Evolutionary conservation across 2,113 vertebrate genomes (phyloP).

Genomic region (Oreotragus oreotragus): DNA sequence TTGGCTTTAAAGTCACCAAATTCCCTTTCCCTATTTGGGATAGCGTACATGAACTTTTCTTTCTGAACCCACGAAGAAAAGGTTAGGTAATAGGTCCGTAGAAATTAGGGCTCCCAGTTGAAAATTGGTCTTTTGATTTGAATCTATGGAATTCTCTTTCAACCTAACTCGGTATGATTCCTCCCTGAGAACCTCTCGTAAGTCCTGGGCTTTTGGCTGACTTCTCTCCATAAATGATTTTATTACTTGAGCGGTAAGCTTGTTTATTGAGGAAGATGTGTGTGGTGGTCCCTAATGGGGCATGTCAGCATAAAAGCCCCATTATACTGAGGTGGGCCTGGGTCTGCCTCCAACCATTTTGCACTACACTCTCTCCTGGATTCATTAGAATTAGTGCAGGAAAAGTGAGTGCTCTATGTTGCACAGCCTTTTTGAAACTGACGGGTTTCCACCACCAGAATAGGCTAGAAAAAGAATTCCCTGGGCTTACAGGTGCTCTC

Average conservation of each 20-base stretch:
- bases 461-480: not conserved
- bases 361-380: not conserved
- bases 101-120: not conserved
- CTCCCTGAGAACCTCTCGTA: not conserved
- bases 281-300: conserved; percentile 33
- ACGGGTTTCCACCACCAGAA: not conserved
- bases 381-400: conserved; percentile 51
- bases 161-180: not conserved
- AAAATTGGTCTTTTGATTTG: not conserved
- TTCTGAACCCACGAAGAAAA: not conserved
- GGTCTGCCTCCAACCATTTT: conserved; percentile 5
- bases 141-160: not conserved
- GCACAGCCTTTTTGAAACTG: not conserved
- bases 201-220: not conserved
- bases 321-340: not conserved
- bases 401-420: not conserved
- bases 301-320: not conserved
- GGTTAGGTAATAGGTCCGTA: not conserved
- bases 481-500: not conserved
- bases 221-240: conserved; percentile 47
- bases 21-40: not conserved
- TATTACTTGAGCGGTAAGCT: conserved; percentile 12
- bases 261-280: conserved; percentile 46
- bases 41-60: not conserved
- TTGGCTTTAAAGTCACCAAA: not conserved